A percentile compares a stretch with the other conserved stretches of the same genome.
Evolutionary conservation across 2,888 invertebrate species (phyloP).

Genomic region (Hydrotaea cyrtoneurina): DNA sequence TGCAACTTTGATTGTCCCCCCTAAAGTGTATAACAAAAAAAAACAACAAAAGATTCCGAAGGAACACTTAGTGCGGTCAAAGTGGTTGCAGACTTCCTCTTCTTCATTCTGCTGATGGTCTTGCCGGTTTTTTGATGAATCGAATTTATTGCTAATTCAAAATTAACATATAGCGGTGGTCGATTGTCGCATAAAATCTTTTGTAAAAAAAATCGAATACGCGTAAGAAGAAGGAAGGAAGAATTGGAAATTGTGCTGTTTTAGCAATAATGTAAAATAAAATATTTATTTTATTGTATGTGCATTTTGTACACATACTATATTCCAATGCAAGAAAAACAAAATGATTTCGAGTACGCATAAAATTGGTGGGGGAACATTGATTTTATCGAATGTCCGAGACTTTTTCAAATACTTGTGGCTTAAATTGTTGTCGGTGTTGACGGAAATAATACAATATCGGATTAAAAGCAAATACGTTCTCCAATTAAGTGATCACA

Average conservation of each 20-base stretch:
- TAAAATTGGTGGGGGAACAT: conserved; percentile 9
- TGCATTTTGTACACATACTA: background rate
- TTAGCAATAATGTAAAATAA: conserved; percentile 29
- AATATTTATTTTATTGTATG: background rate
- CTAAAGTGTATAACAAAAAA: background rate
- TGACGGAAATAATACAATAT: conserved; percentile 8
- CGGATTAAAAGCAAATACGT: background rate
- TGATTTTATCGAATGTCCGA: conserved; percentile 33
- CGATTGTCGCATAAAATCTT: background rate
- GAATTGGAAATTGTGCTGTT: conserved; percentile 22
- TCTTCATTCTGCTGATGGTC: background rate
- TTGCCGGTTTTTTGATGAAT: background rate
- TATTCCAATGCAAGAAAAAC: conserved; percentile 31
- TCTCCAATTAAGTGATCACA: background rate
- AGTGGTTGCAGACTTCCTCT: background rate
- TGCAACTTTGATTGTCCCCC: background rate
- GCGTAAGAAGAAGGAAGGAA: conserved; percentile 30
- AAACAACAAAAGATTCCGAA: background rate
- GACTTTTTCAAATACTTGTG: conserved; percentile 50
- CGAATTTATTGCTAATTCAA: conserved; percentile 7
- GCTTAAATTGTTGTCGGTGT: conserved; percentile 25
- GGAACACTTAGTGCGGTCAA: background rate
- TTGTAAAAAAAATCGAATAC: conserved; percentile 28
- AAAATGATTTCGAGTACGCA: conserved; percentile 26
- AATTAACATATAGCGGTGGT: background rate